Base-by-base conservation (phyloP, 2,797 vertebrate species). In the Apogon hyalosoma region DNA sequence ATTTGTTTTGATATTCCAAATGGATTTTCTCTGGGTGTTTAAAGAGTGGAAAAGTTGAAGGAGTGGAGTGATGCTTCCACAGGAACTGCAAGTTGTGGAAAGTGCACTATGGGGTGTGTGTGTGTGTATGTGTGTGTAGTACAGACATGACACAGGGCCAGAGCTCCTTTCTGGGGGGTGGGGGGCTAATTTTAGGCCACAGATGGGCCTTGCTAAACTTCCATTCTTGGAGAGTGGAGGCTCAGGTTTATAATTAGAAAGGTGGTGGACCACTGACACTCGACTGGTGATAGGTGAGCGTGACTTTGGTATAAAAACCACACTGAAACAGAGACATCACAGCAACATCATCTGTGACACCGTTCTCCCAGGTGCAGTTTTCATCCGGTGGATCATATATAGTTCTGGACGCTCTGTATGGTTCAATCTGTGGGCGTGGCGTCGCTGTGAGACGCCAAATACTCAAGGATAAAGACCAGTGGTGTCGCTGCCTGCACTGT, bases 181-280 rank as follows among this genome's bases (percentile, higher is more conserved):
- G 75, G 51, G 74, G 87, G 87, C 94, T 98, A 98, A 97, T 94
- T 96, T 96, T 98, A 97, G 96, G 87, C 87, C 90, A 88, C 82
- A 83, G 73, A 92, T 94, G 94, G 94, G 94, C 91, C 95, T 90
- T 93, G 90, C 91, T 87, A 87, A 85, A 95, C 93, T 96, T 96
- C 94, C 95, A 96, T 97, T 96, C 95, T 96, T 93, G 95, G 95
- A 93, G 83, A 84, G 84, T 69, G 77, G 68, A 73, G 69, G 83
- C 82, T 61, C 82, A 39, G 74, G 83, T 85, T 93, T 96, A 97
- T 94, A 95, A 95, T 95, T 96, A 96, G 96, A 93, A 88, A 89
- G 87, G 91, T 92, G 93, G 86, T 87, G 91, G 79, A 77, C 70
- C 63, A 78, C 87, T 82, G 87, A 88, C 87, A 84, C 75, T 63